Conservation (phyloP, 2,888 invertebrate species). For the Agrotis clavis region DNA sequence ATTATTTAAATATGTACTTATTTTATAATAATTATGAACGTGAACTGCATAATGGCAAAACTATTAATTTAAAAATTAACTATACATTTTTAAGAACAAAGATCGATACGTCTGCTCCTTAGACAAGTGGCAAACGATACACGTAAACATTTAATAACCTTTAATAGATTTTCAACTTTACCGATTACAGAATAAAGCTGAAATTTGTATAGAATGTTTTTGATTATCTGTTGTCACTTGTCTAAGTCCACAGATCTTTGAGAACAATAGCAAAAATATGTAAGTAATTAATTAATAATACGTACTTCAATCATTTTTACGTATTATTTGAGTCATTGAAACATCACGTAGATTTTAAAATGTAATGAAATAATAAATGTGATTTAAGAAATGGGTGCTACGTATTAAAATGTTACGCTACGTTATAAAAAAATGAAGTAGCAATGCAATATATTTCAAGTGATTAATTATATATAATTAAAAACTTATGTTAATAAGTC, state of each 20-base stretch:
- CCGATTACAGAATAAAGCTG: too few relatives aligned
- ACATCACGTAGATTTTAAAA: not conserved
- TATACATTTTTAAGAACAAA: not conserved
- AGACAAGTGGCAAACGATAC: too few relatives aligned
- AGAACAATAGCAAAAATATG: too few relatives aligned
- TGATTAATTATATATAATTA: constrained; percentile 29
- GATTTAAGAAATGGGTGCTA: constrained; percentile 53
- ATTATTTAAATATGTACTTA: constrained; percentile 45
- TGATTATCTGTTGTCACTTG: too few relatives aligned
- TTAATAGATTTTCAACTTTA: too few relatives aligned
- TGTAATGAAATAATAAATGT: not conserved
- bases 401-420: not conserved
- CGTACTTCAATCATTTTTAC: not conserved
- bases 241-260: too few relatives aligned
- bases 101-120: not conserved
- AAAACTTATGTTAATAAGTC: not conserved
- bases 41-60: constrained; percentile 11
- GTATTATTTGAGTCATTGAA: not conserved
- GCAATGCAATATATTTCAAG: constrained; percentile 48
- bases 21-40: not conserved
- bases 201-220: too few relatives aligned
- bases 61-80: too few relatives aligned
- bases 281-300: too few relatives aligned
- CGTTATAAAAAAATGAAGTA: constrained; percentile 11
- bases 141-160: too few relatives aligned